These are phyloP conservation scores for Meloidogyne exigua DNA, from an alignment of 1,140 invertebrate species.

Conservation along the genomic window DNA sequence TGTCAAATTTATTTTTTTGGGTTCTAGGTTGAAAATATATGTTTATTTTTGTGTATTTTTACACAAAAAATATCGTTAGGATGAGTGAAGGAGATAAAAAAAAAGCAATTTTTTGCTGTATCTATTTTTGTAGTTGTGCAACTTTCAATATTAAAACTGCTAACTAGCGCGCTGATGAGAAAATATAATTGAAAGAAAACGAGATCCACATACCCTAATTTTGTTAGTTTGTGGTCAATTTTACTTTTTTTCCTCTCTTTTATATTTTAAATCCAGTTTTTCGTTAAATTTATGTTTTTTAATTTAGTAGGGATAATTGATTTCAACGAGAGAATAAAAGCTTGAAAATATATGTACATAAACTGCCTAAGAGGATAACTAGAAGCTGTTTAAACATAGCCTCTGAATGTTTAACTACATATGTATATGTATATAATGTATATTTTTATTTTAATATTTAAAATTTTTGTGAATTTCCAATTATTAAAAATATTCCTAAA, in stretches of 20 bases:
- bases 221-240: not conserved
- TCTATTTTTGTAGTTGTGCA: not conserved
- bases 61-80: no score
- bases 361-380: no score
- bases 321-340: not conserved
- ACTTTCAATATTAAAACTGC: not conserved
- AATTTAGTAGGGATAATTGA: not conserved
- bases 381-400: no score
- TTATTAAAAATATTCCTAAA: no score
- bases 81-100: no score
- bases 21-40: slow-evolving; percentile 1
- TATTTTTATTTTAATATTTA: no score
- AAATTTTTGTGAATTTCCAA: no score
- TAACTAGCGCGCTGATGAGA: no score
- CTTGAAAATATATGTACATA: not conserved
- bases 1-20: not conserved
- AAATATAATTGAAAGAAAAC: no score
- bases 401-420: no score
- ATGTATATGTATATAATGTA: no score
- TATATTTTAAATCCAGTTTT: not conserved
- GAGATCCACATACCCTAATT: not conserved
- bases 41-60: no score
- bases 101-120: not conserved
- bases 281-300: not conserved
- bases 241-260: not conserved